Percentiles rank a stretch among this genome's conserved stretches.
phyloP scores from a whole-genome alignment of 2,888 invertebrate species.

The Cosmorhoe ocellata region DNA sequence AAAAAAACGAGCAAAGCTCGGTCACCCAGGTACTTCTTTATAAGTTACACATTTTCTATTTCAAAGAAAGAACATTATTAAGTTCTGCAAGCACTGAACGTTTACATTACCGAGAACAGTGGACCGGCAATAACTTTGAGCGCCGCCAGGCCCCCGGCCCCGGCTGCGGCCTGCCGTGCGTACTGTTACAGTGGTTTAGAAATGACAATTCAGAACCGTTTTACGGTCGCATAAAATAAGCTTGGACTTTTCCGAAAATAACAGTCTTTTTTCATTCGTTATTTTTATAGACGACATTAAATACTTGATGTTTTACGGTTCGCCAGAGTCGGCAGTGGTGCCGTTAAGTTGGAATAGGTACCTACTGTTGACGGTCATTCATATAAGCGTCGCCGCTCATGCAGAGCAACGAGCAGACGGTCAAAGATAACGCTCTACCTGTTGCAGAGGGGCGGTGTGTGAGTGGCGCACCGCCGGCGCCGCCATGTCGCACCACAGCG shows the following conservation, averaged over 20 bases:
- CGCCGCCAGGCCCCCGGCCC: neutral
- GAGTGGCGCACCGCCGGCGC: conserved; percentile 84
- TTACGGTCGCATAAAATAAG: conserved; percentile 18
- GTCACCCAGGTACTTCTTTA: conserved; percentile 3
- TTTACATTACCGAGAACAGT: neutral
- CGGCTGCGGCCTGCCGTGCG: too few species aligned
- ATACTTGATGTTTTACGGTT: conserved; percentile 9
- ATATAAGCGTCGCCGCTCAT: too few species aligned
- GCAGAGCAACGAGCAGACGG: too few species aligned
- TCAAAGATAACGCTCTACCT: conserved; percentile 26
- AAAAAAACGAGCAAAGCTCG: too few species aligned
- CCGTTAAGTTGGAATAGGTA: conserved; percentile 9
- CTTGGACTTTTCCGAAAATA: conserved; percentile 15
- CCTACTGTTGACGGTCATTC: neutral
- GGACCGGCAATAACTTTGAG: conserved; percentile 9
- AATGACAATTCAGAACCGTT: conserved; percentile 11
- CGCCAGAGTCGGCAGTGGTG: conserved; percentile 5
- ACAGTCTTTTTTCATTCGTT: conserved; percentile 19
- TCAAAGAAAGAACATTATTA: conserved; percentile 2
- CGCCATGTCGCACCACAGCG: conserved; percentile 98
- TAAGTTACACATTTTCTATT: neutral
- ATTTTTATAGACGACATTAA: conserved; percentile 20
- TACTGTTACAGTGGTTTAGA: conserved; percentile 1
- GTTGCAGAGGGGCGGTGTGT: conserved; percentile 80
- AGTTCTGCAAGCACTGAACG: too few species aligned